Evolutionary conservation across 2,797 vertebrate genomes (phyloP).

Genomic region (Melanotaenia maccullochi): DNA sequence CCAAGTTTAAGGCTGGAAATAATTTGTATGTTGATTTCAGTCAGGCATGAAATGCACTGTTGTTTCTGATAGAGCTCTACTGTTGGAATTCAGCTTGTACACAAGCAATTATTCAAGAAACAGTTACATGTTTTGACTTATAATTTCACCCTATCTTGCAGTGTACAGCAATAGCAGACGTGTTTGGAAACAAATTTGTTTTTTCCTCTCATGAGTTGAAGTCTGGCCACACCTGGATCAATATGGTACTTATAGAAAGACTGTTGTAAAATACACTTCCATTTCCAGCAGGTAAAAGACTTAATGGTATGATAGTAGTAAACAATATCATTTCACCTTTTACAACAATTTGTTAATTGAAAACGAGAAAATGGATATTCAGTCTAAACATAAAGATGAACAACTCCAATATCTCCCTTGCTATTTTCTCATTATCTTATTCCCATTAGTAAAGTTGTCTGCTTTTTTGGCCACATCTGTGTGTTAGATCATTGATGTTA

Average conservation of each 20-base stretch:
- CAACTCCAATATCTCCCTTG: not conserved
- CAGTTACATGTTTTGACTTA: too few relatives aligned
- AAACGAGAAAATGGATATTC: not conserved
- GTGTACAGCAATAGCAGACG: too few relatives aligned
- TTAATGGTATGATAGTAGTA: not conserved
- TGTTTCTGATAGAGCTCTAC: constrained; percentile 18
- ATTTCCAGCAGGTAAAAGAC: not conserved
- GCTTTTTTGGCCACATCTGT: not conserved
- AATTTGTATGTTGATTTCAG: constrained; percentile 12
- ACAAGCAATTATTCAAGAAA: not conserved
- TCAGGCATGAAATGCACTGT: constrained; percentile 19
- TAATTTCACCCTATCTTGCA: too few relatives aligned
- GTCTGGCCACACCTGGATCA: too few relatives aligned
- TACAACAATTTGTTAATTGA: not conserved
- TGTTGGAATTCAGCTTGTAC: constrained; percentile 7
- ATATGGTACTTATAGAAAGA: not conserved
- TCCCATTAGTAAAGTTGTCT: not conserved
- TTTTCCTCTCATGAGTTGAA: too few relatives aligned
- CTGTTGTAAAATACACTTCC: not conserved
- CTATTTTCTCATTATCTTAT: too few relatives aligned
- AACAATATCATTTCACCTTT: not conserved
- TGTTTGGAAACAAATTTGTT: too few relatives aligned
- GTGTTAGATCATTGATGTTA: not conserved
- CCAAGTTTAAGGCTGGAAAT: constrained; percentile 9
- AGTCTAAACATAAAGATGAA: not conserved